Conservation (phyloP, 2,113 vertebrate species). For the Hippocampus guttulatus region DNA sequence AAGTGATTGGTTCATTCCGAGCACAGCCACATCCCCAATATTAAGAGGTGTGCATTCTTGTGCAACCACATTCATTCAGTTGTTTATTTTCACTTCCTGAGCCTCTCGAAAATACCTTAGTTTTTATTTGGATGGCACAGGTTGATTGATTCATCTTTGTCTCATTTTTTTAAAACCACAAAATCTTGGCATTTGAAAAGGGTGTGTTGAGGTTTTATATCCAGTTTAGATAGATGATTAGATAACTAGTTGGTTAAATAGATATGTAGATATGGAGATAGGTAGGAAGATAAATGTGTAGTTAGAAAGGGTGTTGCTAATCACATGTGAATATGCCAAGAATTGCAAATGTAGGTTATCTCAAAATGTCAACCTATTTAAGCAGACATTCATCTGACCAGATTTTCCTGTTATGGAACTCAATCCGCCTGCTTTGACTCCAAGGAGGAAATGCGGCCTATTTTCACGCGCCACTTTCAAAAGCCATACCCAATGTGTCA, state of each 20-base stretch:
- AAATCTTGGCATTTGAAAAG: not conserved
- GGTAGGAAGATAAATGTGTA: not conserved
- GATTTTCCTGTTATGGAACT: slow-evolving; percentile 38
- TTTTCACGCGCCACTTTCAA: slow-evolving; percentile 10
- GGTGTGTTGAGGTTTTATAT: not conserved
- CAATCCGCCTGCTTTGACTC: slow-evolving; percentile 21
- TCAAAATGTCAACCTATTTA: not conserved
- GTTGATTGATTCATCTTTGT: too few species aligned
- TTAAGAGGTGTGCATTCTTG: too few species aligned
- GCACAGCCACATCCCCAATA: too few species aligned
- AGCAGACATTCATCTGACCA: slow-evolving; percentile 21
- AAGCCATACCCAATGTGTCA: slow-evolving; percentile 7
- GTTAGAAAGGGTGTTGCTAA: not conserved
- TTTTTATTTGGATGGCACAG: too few species aligned
- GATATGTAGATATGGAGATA: not conserved
- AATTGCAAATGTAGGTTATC: not conserved
- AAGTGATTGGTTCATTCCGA: too few species aligned
- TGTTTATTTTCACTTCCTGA: too few species aligned
- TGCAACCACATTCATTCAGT: too few species aligned
- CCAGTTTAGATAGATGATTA: not conserved
- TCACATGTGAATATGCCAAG: not conserved
- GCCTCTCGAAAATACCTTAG: too few species aligned
- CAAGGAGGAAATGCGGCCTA: slow-evolving; percentile 31
- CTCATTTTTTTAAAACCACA: not conserved
- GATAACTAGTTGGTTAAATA: not conserved